These are phyloP conservation scores for Ceraclea dissimilis DNA, from an alignment of 2,888 invertebrate genomes.

Conservation along the genomic window DNA sequence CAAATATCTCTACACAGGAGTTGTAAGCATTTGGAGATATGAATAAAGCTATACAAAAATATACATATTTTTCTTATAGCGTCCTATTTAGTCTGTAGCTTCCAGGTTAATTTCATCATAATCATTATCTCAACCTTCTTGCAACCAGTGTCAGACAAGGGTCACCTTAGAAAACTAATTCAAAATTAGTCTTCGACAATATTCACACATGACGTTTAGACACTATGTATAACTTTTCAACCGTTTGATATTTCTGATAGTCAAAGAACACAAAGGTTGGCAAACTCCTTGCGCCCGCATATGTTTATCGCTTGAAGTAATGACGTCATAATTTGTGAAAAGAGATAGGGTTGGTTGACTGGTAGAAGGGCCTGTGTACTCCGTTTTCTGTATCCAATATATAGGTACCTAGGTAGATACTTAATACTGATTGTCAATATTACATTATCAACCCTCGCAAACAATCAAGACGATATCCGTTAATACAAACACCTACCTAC, in stretches of 20 bases:
- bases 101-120: no score
- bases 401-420: background rate
- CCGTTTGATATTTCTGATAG: no score
- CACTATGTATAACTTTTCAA: no score
- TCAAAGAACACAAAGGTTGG: background rate
- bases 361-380: no score
- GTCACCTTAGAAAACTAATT: no score
- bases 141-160: no score
- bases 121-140: no score
- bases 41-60: background rate
- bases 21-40: background rate
- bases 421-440: background rate
- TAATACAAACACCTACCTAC: background rate
- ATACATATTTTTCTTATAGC: background rate
- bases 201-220: no score
- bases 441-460: conserved; percentile 22
- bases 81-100: no score
- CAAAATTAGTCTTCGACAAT: no score
- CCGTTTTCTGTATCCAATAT: no score
- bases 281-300: conserved; percentile 18
- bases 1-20: background rate
- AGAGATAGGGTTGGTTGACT: conserved; percentile 2
- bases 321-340: conserved; percentile 19
- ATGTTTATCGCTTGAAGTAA: conserved; percentile 11
- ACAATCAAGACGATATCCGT: conserved; percentile 26